Percentiles rank a stretch among this genome's conserved stretches.
phyloP scores from a whole-genome alignment of 2,113 vertebrate genomes.

The Rhinoderma darwinii region DNA sequence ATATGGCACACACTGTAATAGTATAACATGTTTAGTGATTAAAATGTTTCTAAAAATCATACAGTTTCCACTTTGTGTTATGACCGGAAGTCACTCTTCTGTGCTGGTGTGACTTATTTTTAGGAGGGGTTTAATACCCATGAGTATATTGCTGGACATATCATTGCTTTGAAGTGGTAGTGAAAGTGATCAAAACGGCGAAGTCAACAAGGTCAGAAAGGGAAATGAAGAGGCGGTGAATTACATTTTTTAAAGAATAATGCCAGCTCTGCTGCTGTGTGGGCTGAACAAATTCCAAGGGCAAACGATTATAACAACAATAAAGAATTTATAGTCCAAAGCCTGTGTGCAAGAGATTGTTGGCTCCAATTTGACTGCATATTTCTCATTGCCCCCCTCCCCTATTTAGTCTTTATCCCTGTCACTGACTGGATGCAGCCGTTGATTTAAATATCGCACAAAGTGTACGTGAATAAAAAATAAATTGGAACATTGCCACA shows the following conservation, averaged over 20 bases:
- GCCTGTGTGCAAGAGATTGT: slow-evolving; percentile 45
- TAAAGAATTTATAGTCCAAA: slow-evolving; percentile 69
- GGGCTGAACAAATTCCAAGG: slow-evolving; percentile 69
- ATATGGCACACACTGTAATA: not conserved
- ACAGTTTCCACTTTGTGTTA: not conserved
- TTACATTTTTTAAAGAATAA: slow-evolving; percentile 67
- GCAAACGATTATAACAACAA: slow-evolving; percentile 60
- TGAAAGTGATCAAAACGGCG: slow-evolving; percentile 58
- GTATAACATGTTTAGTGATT: not conserved
- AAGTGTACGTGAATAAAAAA: slow-evolving; percentile 41
- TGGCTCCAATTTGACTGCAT: slow-evolving; percentile 57
- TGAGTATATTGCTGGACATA: not conserved
- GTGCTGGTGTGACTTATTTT: slow-evolving; percentile 52
- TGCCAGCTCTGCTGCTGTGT: slow-evolving; percentile 66
- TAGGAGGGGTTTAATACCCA: slow-evolving; percentile 48
- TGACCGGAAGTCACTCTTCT: not conserved
- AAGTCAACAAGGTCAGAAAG: slow-evolving; percentile 59
- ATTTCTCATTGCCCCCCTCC: slow-evolving; percentile 25
- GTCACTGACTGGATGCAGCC: slow-evolving; percentile 45
- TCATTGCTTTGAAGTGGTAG: slow-evolving; percentile 59
- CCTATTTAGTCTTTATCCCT: not conserved
- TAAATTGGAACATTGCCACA: slow-evolving; percentile 33
- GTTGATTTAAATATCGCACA: slow-evolving; percentile 24
- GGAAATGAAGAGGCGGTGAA: slow-evolving; percentile 68
- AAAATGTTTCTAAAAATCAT: not conserved